Evolutionary conservation across 2,888 invertebrate genomes (phyloP).

Genomic region (Micoletzkya japonica): DNA sequence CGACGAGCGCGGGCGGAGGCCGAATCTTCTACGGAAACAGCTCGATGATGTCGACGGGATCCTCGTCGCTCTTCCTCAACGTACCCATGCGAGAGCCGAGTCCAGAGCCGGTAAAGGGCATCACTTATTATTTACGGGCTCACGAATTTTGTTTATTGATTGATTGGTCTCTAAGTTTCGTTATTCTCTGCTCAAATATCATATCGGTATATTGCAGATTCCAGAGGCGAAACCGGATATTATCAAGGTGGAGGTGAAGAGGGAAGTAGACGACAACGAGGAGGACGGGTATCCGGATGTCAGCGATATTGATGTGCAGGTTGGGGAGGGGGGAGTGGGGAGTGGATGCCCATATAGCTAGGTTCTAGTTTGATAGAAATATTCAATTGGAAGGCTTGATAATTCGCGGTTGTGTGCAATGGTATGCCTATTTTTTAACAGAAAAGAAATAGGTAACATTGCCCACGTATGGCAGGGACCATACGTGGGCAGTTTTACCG

Average conservation of each 20-base stretch:
- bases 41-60: too few relatives aligned
- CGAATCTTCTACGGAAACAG: background rate
- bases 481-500: too few relatives aligned
- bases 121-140: background rate
- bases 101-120: conserved; percentile 41
- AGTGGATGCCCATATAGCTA: too few relatives aligned
- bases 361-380: background rate
- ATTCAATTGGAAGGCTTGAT: too few relatives aligned
- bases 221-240: background rate
- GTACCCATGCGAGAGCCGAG: conserved; percentile 45
- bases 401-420: background rate
- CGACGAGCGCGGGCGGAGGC: background rate
- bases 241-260: background rate
- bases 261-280: conserved; percentile 14
- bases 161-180: background rate
- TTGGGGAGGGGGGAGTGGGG: too few relatives aligned
- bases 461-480: background rate
- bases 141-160: background rate
- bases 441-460: background rate
- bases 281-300: conserved; percentile 12
- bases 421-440: background rate
- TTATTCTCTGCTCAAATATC: background rate
- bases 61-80: conserved; percentile 14
- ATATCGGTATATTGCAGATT: background rate
- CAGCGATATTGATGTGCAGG: conserved; percentile 27